Evolutionary conservation across 2,888 invertebrate species (phyloP), one percentile per base, ranked within the genome.

Genomic region (Scotopteryx bipunctaria): DNA sequence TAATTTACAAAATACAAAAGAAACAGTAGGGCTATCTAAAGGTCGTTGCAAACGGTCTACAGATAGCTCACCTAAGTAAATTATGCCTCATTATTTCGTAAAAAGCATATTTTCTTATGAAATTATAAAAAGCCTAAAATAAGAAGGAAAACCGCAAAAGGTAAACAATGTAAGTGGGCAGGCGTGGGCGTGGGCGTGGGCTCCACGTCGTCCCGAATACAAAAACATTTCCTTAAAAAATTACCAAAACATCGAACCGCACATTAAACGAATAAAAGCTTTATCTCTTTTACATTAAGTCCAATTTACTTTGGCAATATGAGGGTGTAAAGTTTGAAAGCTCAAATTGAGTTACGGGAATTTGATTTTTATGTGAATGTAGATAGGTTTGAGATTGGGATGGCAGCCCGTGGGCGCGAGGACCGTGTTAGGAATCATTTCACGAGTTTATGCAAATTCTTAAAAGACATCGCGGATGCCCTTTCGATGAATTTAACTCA

Each of bases 141-240:
- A 16, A 38, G 2, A 32, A 32, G 15, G 32, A 29, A 29, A 40
- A 29, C 17, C 3, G 1, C 19, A 11, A 11, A 41, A 14, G 5
- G 36, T 23, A 49, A 35, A 36, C 33, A 42, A 19, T 15, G 3
- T 40, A 15, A 27, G 38, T 36, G 48, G 29, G 16, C 41, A 36
- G 36, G 36, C 35, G 47, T 48, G 47, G 41, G 47, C 33, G 16
- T 36, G 31, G 36, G 36, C 35, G 47, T 48, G 47, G 41, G 47
- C 33, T n/a, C n/a, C n/a, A 27, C 33, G 38, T 25, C 50, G 32
- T 21, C 14, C 36, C 43, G 27, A 40, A 43, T 38, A 32, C 43
- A 21, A 40, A 50, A 41, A 37, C 13, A 31, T 33, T 33, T 27
- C 31, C 44, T 29, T 33, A 44, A 33, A 43, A 48, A 27, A 23